Percentiles rank a stretch among this genome's conserved stretches.
Conservation (phyloP, 2,888 invertebrate genomes). For the Anoplius nigerrimus region DNA sequence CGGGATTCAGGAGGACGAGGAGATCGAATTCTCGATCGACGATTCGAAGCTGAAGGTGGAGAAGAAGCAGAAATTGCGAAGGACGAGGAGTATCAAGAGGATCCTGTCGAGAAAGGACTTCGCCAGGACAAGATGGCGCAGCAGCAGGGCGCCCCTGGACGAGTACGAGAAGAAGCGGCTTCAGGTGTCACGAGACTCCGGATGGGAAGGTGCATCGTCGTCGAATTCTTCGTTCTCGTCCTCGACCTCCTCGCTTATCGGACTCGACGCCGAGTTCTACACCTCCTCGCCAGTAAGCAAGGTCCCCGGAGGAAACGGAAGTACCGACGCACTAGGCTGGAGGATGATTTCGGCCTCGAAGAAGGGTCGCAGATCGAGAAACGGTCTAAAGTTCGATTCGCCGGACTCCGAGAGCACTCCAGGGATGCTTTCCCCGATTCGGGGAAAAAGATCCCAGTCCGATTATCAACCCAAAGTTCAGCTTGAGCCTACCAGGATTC, state of each 20-base stretch:
- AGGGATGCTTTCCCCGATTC: too few relatives aligned
- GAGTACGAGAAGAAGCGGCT: constrained; percentile 19
- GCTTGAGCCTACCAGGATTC: too few relatives aligned
- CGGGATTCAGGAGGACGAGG: too few relatives aligned
- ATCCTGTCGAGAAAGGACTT: neutral
- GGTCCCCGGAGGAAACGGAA: too few relatives aligned
- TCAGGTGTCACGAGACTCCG: constrained; percentile 4
- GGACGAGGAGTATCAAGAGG: neutral
- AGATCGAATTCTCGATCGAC: neutral
- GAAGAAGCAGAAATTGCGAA: neutral
- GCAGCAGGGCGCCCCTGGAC: constrained; percentile 1
- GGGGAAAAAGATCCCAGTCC: too few relatives aligned
- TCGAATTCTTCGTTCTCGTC: constrained; percentile 4
- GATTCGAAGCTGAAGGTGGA: neutral
- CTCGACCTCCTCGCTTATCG: constrained; percentile 10
- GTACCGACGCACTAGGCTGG: too few relatives aligned
- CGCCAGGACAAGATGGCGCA: neutral
- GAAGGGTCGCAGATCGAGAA: too few relatives aligned
- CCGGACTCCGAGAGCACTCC: too few relatives aligned
- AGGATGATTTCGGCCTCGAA: too few relatives aligned
- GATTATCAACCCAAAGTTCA: too few relatives aligned
- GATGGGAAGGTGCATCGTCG: neutral
- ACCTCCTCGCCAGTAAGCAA: constrained; percentile 14
- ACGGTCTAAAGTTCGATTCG: too few relatives aligned
- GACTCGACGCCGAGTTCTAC: neutral